A percentile compares a stretch with the other conserved stretches of the same genome.
Evolutionary conservation across 1,140 invertebrate species (phyloP).

Genomic region (Dolichoris vasculosae): DNA sequence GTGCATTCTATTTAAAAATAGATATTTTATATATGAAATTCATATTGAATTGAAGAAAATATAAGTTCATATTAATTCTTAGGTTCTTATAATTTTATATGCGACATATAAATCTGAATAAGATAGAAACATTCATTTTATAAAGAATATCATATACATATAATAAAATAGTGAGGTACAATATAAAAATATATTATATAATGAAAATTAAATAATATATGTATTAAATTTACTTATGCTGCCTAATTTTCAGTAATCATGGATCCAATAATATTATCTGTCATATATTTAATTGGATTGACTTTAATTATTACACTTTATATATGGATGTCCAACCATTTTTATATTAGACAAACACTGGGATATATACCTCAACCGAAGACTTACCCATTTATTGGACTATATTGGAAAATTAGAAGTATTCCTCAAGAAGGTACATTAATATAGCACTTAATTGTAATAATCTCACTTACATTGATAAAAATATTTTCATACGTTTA

Average conservation of each 20-base stretch:
- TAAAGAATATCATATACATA: not conserved
- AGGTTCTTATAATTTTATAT: too few relatives aligned
- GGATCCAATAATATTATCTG: slow-evolving; percentile 21
- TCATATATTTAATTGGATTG: slow-evolving; percentile 10
- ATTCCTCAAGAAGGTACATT: slow-evolving; percentile 54
- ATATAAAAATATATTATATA: not conserved
- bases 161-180: not conserved
- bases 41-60: too few relatives aligned
- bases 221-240: not conserved
- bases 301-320: not conserved
- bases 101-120: too few relatives aligned
- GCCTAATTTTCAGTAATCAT: not conserved
- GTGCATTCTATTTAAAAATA: too few relatives aligned
- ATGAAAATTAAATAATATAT: not conserved
- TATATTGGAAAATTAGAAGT: slow-evolving; percentile 33
- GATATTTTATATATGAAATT: too few relatives aligned
- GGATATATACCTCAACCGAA: slow-evolving; percentile 41
- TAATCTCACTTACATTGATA: too few relatives aligned
- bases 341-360: slow-evolving; percentile 9
- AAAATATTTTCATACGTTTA: too few relatives aligned
- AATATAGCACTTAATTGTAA: not conserved
- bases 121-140: too few relatives aligned
- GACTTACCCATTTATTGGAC: slow-evolving; percentile 55
- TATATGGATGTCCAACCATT: slow-evolving; percentile 28
- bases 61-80: too few relatives aligned